These are phyloP conservation scores for Cranoglanis bouderius DNA, from an alignment of 2,113 vertebrate species.

Conservation along the genomic window DNA sequence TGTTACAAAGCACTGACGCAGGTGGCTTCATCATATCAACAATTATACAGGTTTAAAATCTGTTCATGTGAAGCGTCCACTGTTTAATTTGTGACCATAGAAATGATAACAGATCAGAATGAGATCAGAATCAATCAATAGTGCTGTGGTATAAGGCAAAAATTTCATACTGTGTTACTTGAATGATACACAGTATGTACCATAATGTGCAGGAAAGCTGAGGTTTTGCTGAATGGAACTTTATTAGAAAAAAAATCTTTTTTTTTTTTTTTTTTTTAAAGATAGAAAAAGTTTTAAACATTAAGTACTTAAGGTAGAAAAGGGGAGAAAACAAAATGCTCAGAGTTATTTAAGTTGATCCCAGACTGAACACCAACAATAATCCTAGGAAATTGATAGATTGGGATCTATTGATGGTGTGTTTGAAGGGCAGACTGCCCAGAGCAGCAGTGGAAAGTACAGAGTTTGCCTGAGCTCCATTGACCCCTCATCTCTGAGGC, in stretches of 20 bases:
- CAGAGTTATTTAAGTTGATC: too few relatives aligned
- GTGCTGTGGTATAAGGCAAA: background rate
- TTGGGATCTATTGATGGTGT: constrained; percentile 25
- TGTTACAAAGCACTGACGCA: background rate
- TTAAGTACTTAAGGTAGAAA: background rate
- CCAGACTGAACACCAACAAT: too few relatives aligned
- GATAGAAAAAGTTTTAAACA: background rate
- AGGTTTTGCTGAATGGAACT: background rate
- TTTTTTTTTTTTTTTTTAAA: background rate
- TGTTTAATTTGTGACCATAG: background rate
- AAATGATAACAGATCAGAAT: background rate
- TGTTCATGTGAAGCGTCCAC: background rate
- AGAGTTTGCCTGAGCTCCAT: constrained; percentile 29
- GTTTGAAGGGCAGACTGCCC: constrained; percentile 30
- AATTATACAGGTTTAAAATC: background rate
- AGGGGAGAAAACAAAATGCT: background rate
- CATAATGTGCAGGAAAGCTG: background rate
- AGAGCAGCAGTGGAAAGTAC: constrained; percentile 49
- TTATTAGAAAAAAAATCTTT: background rate
- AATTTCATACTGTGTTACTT: background rate
- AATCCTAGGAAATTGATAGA: constrained; percentile 1
- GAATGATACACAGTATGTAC: background rate
- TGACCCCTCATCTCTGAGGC: constrained; percentile 44
- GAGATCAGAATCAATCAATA: background rate
- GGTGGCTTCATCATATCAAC: background rate